Evolutionary conservation across 2,113 vertebrate genomes (phyloP), one percentile per base, ranked within the genome.

Genomic region (Cepphus grylle): DNA sequence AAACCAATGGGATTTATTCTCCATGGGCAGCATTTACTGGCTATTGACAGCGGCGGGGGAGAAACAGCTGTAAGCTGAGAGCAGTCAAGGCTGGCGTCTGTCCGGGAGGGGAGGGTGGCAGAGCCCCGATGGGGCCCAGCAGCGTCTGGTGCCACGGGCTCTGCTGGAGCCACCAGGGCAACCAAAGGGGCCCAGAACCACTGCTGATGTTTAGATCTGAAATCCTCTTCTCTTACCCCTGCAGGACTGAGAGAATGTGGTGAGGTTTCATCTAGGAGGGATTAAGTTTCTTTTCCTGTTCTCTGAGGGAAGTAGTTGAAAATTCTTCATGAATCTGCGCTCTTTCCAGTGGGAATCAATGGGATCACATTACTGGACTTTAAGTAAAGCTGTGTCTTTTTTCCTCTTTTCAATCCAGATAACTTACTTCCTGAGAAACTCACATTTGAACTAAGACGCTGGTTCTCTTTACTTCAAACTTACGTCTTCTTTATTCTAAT

Each of bases 81-180:
- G n/a, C 23, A 4, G 42, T 19, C 49, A 19, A 6, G 62, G 50
- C n/a, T 19, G 26, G 30, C 10, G 19, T 27, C 43, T 59, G 62
- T 30, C 19, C 12, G 4, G 72, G 8, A 15, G 22, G 36, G 53
- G 43, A 26, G 43, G 25, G 45, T 53, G 49, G 62, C 63, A 69
- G 52, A 32, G 4, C 26, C 19, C 18, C 0, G 0, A 13, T 12
- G 82, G 40, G 47, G 15, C 30, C 0, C 5, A 49, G 82, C 34
- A 34, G 11, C 1, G 1, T 2, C 15, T 12, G 17, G 30, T n/a
- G 43, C 25, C 2, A 2, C 3, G 0, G 65, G 55, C 32, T 79
- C 32, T 62, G 63, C 62, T 50, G 84, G 55, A 38, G 73, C 27
- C 21, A 1, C 36, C 20, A 4, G 3, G 5, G 34, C 1, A 1